phyloP scores from a whole-genome alignment of 2,888 invertebrate species.

The Trissolcus brochymenae region DNA sequence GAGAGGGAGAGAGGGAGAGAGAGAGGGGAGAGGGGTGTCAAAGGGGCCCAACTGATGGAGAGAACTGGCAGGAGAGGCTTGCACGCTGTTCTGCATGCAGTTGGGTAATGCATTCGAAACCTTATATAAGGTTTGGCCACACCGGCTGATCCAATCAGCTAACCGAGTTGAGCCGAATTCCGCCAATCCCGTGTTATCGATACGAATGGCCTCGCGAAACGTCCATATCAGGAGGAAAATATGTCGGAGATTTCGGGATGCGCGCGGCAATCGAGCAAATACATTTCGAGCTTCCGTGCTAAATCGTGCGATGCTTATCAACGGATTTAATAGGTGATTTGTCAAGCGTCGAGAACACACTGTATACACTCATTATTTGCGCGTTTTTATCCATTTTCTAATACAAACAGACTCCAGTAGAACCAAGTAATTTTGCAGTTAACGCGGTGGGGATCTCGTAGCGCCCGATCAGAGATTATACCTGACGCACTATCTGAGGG shows the following conservation, averaged over 20 bases:
- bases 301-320: slow-evolving; percentile 35
- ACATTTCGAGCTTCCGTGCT: slow-evolving; percentile 35
- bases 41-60: slow-evolving; percentile 31
- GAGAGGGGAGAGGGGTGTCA: slow-evolving; percentile 38
- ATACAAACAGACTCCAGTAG: slow-evolving; percentile 39
- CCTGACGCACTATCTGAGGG: slow-evolving; percentile 63
- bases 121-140: slow-evolving; percentile 71
- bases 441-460: slow-evolving; percentile 25
- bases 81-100: slow-evolving; percentile 58
- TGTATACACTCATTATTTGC: slow-evolving; percentile 26
- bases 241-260: slow-evolving; percentile 51
- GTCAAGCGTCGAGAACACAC: slow-evolving; percentile 6
- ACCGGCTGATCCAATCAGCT: slow-evolving; percentile 69
- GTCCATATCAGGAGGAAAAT: slow-evolving; percentile 49
- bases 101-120: slow-evolving; percentile 72
- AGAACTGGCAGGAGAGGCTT: slow-evolving; percentile 37
- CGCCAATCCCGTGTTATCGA: slow-evolving; percentile 59
- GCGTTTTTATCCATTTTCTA: slow-evolving; percentile 44
- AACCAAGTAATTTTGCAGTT: slow-evolving; percentile 46
- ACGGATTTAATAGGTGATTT: slow-evolving; percentile 34
- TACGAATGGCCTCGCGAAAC: slow-evolving; percentile 59
- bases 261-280: slow-evolving; percentile 48
- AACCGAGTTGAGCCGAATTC: slow-evolving; percentile 68
- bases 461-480: slow-evolving; percentile 64
- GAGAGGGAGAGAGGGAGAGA: no score